These are phyloP conservation scores for Netelia melanura DNA, from an alignment of 2,888 invertebrate species.

Conservation along the genomic window DNA sequence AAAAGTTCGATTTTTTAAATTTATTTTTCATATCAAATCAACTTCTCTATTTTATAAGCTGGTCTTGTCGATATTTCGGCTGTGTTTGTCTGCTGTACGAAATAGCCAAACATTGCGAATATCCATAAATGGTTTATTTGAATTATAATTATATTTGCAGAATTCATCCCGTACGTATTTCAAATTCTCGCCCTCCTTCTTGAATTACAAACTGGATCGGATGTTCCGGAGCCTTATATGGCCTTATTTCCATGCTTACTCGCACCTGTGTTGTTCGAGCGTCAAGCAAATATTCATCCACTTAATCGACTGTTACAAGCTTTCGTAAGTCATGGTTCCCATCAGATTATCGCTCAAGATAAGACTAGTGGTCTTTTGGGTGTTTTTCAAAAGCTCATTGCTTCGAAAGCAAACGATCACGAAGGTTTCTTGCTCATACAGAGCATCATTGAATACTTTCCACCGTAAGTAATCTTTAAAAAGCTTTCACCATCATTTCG, in stretches of 20 bases:
- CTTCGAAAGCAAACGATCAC: slow-evolving; percentile 97
- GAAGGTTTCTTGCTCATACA: slow-evolving; percentile 97
- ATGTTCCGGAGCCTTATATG: slow-evolving; percentile 94
- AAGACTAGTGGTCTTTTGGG: slow-evolving; percentile 94
- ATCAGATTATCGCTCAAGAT: slow-evolving; percentile 89
- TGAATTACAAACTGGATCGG: slow-evolving; percentile 89
- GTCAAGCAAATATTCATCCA: slow-evolving; percentile 96
- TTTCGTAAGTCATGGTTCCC: slow-evolving; percentile 91
- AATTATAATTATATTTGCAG: slow-evolving; percentile 85
- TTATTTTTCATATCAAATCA: slow-evolving; percentile 2
- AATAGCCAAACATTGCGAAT: too few species aligned
- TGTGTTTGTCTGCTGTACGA: too few species aligned
- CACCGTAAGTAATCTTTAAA: slow-evolving; percentile 87
- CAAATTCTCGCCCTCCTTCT: slow-evolving; percentile 97
- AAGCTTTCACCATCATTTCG: slow-evolving; percentile 17
- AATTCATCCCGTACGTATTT: slow-evolving; percentile 99
- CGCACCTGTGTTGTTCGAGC: slow-evolving; percentile 96
- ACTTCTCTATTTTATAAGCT: slow-evolving; percentile 12
- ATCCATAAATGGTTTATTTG: not conserved
- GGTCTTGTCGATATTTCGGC: slow-evolving; percentile 21
- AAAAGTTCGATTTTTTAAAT: not conserved
- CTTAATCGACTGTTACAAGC: slow-evolving; percentile 96
- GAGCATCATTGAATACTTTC: slow-evolving; percentile 93
- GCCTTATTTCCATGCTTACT: slow-evolving; percentile 95
- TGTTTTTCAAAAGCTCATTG: slow-evolving; percentile 98